A percentile compares a stretch with the other conserved stretches of the same genome.
phyloP scores from a whole-genome alignment of 2,113 vertebrate species.

The Pogona vitticeps region DNA sequence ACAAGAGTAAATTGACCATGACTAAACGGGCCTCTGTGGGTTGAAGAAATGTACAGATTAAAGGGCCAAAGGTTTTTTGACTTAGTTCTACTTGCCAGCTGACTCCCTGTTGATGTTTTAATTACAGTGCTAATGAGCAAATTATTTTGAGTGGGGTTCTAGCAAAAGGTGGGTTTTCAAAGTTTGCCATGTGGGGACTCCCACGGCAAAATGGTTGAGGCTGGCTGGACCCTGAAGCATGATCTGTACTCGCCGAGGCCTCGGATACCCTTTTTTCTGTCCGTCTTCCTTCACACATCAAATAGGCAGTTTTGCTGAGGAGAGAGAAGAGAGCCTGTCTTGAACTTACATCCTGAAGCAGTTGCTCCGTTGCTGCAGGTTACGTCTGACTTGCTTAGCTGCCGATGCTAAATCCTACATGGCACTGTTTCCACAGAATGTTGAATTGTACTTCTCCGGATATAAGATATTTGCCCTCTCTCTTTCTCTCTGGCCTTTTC shows the following conservation, averaged over 20 bases:
- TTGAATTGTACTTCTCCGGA: not conserved
- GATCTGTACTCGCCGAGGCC: not conserved
- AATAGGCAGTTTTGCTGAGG: not conserved
- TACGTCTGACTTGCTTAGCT: not conserved
- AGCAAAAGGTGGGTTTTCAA: conserved; percentile 3
- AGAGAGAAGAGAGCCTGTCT: conserved; percentile 1
- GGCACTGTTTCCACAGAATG: not conserved
- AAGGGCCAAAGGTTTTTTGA: not conserved
- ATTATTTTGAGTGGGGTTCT: not conserved
- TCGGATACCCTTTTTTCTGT: not conserved
- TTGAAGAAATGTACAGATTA: not conserved
- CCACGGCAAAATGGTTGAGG: not conserved
- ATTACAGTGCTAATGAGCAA: not conserved
- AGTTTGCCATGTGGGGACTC: not conserved
- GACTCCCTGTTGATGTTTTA: not conserved
- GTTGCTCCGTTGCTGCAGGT: accelerated
- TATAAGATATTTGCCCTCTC: not conserved
- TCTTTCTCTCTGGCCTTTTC: not conserved
- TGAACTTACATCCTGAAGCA: conserved; percentile 10
- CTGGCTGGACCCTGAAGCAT: not conserved
- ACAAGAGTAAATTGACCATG: not conserved
- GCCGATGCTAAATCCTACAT: not conserved
- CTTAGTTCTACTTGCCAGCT: not conserved
- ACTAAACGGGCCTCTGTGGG: not conserved
- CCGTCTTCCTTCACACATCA: not conserved